phyloP scores from a whole-genome alignment of 2,113 vertebrate species.

The Mystacornis crossleyi region DNA sequence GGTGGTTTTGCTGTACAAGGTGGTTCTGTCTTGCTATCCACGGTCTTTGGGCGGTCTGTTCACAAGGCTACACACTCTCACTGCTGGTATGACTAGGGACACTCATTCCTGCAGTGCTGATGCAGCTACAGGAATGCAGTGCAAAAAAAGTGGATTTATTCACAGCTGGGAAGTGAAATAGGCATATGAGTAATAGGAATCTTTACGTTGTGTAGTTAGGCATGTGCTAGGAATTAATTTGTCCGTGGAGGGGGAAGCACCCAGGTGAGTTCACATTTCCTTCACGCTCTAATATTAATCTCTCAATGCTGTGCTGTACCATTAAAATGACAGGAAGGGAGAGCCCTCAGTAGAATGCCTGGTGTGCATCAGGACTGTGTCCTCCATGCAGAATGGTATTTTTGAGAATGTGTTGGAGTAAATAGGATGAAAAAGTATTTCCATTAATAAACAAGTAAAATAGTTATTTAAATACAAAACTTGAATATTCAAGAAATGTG shows the following conservation, averaged over 20 bases:
- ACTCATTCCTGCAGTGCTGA: background rate
- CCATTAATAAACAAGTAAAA: background rate
- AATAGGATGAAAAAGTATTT: background rate
- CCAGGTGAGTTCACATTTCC: background rate
- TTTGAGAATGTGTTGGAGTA: background rate
- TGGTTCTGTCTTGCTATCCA: accelerated
- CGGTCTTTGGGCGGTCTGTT: background rate
- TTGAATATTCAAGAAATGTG: background rate
- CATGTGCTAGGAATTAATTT: background rate
- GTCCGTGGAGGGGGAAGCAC: accelerated
- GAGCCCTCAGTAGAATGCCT: background rate
- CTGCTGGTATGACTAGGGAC: background rate
- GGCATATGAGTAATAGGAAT: background rate
- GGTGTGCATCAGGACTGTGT: background rate
- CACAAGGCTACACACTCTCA: background rate
- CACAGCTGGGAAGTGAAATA: background rate
- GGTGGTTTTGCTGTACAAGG: background rate
- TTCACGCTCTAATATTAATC: background rate
- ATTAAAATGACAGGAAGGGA: background rate
- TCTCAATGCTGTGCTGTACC: background rate
- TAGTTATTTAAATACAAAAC: background rate
- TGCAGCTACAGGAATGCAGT: background rate
- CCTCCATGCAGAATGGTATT: background rate
- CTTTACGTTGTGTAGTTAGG: background rate
- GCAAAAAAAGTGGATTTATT: background rate